These are phyloP conservation scores for Passer montanus DNA, from an alignment of 2,113 vertebrate species.

Conservation along the genomic window DNA sequence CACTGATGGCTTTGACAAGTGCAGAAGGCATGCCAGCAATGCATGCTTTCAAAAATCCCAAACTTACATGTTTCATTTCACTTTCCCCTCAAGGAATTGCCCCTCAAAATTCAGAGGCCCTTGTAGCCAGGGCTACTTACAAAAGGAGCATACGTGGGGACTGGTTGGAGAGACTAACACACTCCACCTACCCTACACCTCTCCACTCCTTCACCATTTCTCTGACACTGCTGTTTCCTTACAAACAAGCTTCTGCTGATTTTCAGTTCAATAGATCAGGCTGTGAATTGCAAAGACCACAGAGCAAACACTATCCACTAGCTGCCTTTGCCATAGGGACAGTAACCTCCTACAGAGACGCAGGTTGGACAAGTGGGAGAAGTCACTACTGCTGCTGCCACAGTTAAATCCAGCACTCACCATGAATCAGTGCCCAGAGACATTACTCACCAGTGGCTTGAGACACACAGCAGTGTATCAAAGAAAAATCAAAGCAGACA, in stretches of 20 bases:
- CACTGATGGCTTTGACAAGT: not conserved
- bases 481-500: conserved; percentile 55
- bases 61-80: not conserved
- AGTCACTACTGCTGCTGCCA: not conserved
- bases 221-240: not conserved
- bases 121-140: not conserved
- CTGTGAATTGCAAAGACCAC: not conserved
- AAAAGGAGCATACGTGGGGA: not conserved
- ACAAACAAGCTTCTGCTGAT: not conserved
- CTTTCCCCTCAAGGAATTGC: not conserved
- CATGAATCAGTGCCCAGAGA: not conserved
- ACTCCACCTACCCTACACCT: not conserved
- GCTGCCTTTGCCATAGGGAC: not conserved
- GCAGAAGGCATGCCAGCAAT: not conserved
- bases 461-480: not conserved
- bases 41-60: not conserved
- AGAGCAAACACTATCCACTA: not conserved
- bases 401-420: not conserved
- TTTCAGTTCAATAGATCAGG: conserved; percentile 17
- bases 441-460: conserved; percentile 14
- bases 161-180: not conserved
- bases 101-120: not conserved
- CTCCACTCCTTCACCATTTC: not conserved
- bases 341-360: not conserved
- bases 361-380: not conserved